phyloP scores from a whole-genome alignment of 2,888 invertebrate genomes.

The Crematogaster levior region DNA sequence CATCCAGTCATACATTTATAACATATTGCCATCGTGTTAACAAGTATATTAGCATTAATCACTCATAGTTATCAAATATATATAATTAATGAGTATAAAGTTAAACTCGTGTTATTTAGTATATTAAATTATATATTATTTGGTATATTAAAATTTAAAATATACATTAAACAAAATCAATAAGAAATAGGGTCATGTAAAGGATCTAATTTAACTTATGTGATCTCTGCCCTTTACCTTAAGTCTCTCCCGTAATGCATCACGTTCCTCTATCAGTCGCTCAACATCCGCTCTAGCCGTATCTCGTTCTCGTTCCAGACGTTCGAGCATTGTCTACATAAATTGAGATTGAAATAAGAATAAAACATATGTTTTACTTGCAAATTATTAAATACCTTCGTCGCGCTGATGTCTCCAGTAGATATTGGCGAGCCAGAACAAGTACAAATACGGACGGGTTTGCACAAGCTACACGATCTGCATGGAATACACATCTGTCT shows the following conservation, averaged over 20 bases:
- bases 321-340: conserved; percentile 83
- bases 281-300: conserved; percentile 87
- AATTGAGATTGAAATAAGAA: conserved; percentile 15
- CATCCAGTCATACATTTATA: background rate
- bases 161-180: background rate
- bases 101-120: conserved; percentile 8
- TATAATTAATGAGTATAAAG: background rate
- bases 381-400: conserved; percentile 64
- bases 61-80: background rate
- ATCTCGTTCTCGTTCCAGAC: conserved; percentile 87
- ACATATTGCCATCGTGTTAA: background rate
- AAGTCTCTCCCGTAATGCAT: conserved; percentile 87
- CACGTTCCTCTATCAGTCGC: conserved; percentile 88
- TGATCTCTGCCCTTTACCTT: conserved; percentile 83
- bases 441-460: conserved; percentile 65
- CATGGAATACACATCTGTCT: conserved; percentile 73
- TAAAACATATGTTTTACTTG: background rate
- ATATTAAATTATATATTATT: no score
- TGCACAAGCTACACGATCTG: conserved; percentile 68
- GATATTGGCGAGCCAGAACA: conserved; percentile 63
- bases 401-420: conserved; percentile 65
- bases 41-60: background rate
- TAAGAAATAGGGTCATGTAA: background rate
- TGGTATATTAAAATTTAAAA: background rate
- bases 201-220: background rate